Evolutionary conservation across 2,888 invertebrate genomes (phyloP).

Genomic region (Acronicta psi): DNA sequence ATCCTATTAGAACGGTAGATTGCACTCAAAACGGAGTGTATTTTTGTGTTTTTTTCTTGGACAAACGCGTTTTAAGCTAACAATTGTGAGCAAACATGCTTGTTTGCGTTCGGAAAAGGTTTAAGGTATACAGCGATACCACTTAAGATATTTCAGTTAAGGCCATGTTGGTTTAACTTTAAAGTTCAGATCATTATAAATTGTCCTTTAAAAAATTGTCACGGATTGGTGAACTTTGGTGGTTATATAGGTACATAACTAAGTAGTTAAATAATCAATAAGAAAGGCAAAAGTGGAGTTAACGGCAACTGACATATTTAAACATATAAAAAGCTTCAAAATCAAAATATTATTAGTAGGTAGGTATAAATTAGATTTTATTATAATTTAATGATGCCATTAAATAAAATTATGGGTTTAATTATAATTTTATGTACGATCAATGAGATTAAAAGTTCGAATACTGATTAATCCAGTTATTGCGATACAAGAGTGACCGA

Average conservation of each 20-base stretch:
- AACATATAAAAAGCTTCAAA: no score
- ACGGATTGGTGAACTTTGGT: constrained; percentile 29
- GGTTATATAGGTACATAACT: background rate
- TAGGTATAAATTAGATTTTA: background rate
- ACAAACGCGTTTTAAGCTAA: constrained; percentile 70
- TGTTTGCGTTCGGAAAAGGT: constrained; percentile 77
- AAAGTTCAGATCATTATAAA: constrained; percentile 47
- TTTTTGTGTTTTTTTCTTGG: constrained; percentile 54
- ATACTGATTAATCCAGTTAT: constrained; percentile 23
- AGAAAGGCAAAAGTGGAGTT: no score
- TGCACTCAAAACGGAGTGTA: constrained; percentile 62
- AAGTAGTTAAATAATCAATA: no score
- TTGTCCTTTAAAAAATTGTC: constrained; percentile 25
- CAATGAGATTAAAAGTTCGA: constrained; percentile 10
- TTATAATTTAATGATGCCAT: background rate
- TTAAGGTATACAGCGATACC: constrained; percentile 67
- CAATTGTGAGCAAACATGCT: constrained; percentile 72
- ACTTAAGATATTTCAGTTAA: constrained; percentile 67
- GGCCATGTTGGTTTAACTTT: constrained; percentile 50
- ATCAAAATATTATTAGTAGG: background rate
- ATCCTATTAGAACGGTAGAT: constrained; percentile 81
- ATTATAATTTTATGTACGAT: constrained; percentile 12
- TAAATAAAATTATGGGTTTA: constrained; percentile 15
- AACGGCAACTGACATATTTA: no score
- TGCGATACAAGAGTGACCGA: background rate